These are phyloP conservation scores for Chaetodon trifascialis DNA, from an alignment of 2,113 vertebrate species.

Conservation along the genomic window DNA sequence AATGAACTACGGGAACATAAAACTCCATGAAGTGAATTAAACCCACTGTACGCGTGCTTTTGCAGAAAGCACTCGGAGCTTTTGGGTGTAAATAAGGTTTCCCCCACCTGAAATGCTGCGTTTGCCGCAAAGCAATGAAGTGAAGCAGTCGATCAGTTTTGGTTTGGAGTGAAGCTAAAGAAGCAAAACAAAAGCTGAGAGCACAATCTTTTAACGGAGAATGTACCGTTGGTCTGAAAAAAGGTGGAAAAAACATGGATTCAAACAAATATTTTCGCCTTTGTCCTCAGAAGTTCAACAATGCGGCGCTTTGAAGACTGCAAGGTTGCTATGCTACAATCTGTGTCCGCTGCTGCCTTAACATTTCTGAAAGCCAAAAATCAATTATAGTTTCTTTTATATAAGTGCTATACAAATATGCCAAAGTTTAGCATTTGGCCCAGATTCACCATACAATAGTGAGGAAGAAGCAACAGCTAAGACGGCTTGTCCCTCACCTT, in stretches of 20 bases:
- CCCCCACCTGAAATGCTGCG: constrained; percentile 14
- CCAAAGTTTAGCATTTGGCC: background rate
- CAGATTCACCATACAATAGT: background rate
- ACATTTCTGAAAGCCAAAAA: background rate
- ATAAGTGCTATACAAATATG: background rate
- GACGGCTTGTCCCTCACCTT: background rate
- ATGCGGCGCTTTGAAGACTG: background rate
- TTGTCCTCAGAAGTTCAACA: background rate
- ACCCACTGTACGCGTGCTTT: constrained; percentile 38
- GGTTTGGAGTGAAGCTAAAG: background rate
- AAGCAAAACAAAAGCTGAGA: constrained; percentile 18
- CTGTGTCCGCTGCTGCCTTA: constrained; percentile 1
- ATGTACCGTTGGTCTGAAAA: background rate
- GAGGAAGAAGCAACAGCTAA: background rate
- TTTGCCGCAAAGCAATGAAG: constrained; percentile 3
- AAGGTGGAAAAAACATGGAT: background rate
- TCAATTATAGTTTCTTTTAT: background rate
- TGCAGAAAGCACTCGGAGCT: constrained; percentile 36
- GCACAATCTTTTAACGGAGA: background rate
- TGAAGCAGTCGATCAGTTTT: background rate
- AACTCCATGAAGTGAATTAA: constrained; percentile 59
- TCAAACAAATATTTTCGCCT: background rate
- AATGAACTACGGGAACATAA: constrained; percentile 54
- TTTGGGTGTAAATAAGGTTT: constrained; percentile 31
- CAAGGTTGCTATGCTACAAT: constrained; percentile 20